These are phyloP conservation scores for Enteromius fasciolatus DNA, from an alignment of 2,797 vertebrate species.

Conservation along the genomic window DNA sequence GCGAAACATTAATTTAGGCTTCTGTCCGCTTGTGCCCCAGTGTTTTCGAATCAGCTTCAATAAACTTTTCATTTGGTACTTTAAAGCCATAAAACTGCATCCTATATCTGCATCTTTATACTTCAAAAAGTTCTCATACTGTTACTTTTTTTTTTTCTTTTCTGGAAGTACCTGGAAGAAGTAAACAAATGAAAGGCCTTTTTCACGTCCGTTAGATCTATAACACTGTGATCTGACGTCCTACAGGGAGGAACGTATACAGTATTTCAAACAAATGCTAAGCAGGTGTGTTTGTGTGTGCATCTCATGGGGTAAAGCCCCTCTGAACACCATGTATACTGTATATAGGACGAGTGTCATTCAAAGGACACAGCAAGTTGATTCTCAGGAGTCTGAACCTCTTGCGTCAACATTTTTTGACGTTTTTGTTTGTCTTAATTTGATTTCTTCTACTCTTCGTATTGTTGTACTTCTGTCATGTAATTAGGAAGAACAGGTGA, in stretches of 20 bases:
- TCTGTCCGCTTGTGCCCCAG: background rate
- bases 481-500: conserved; percentile 8
- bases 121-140: conserved; percentile 27
- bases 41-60: conserved; percentile 12
- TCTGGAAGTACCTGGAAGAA: conserved; percentile 36
- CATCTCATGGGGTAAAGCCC: conserved; percentile 18
- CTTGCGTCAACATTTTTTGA: background rate
- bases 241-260: conserved; percentile 33
- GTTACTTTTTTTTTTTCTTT: conserved; percentile 28
- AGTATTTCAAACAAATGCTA: conserved; percentile 38
- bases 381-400: conserved; percentile 32
- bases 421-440: conserved; percentile 35
- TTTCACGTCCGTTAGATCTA: conserved; percentile 43
- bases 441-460: background rate
- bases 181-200: conserved; percentile 46
- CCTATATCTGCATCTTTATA: conserved; percentile 15
- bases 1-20: background rate
- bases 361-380: conserved; percentile 42
- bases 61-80: background rate
- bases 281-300: conserved; percentile 32
- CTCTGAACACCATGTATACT: conserved; percentile 36
- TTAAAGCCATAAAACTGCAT: background rate
- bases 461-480: conserved; percentile 16
- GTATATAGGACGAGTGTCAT: conserved; percentile 45
- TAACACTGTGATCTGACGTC: conserved; percentile 41